phyloP scores from a whole-genome alignment of 1,140 invertebrate species.

The Limonius californicus region DNA sequence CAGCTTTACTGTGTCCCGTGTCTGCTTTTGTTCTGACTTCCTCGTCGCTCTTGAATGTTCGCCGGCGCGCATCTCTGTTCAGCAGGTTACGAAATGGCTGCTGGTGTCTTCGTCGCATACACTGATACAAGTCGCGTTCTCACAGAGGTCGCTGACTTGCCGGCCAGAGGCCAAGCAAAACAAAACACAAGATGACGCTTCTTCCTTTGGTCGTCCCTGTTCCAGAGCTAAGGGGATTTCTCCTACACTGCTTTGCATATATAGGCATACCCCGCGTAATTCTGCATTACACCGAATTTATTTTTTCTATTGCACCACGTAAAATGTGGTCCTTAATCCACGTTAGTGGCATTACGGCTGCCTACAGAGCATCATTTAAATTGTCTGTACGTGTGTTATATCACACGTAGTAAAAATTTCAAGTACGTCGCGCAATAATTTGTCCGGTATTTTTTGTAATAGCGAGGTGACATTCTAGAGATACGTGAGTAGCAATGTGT shows the following conservation, averaged over 20 bases:
- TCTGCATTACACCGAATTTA: not conserved
- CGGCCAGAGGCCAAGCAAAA: conserved; percentile 43
- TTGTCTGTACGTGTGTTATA: not conserved
- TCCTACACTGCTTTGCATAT: too few species aligned
- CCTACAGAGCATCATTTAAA: too few species aligned
- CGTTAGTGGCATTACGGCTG: too few species aligned
- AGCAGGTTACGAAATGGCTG: conserved; percentile 20
- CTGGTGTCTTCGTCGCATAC: conserved; percentile 22
- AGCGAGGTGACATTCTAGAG: not conserved
- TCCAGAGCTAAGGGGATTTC: not conserved
- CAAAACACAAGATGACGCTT: conserved; percentile 41
- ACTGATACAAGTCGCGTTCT: conserved; percentile 37
- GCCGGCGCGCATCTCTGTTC: conserved; percentile 8
- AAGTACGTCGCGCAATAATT: not conserved
- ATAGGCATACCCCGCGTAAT: too few species aligned
- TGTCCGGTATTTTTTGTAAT: not conserved
- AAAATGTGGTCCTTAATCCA: too few species aligned
- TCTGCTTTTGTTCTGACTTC: conserved; percentile 40
- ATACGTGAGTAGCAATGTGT: not conserved
- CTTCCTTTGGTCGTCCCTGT: conserved; percentile 26
- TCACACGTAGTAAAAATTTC: not conserved
- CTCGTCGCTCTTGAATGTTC: conserved; percentile 30
- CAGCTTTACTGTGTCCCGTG: conserved; percentile 30
- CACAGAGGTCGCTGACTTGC: conserved; percentile 43
- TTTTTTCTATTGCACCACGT: too few species aligned